phyloP scores from a whole-genome alignment of 2,113 vertebrate genomes.

The Salvelinus sp. region DNA sequence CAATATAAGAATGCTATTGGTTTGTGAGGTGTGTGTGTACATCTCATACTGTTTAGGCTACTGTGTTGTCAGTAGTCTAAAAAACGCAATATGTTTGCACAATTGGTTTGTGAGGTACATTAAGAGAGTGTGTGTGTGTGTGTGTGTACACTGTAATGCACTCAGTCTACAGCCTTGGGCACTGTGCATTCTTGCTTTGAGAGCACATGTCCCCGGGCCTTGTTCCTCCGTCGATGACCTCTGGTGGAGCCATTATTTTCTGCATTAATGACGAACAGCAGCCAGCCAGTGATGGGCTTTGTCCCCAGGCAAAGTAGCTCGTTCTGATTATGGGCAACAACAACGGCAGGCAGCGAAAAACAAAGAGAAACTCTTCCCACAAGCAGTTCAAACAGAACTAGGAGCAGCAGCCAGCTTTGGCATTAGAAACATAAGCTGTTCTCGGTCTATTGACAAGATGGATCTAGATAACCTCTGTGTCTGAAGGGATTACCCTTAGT shows the following conservation, averaged over 20 bases:
- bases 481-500: conserved; percentile 54
- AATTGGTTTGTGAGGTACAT: conserved; percentile 38
- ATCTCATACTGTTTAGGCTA: neutral
- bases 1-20: too few relatives aligned
- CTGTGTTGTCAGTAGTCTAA: conserved; percentile 46
- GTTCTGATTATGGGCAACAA: conserved; percentile 70
- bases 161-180: conserved; percentile 63
- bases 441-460: conserved; percentile 59
- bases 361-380: conserved; percentile 62
- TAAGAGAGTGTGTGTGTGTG: conserved; percentile 25
- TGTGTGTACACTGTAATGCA: conserved; percentile 49
- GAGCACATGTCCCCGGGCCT: conserved; percentile 65
- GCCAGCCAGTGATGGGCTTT: conserved; percentile 73
- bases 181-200: conserved; percentile 67
- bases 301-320: conserved; percentile 59
- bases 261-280: conserved; percentile 77
- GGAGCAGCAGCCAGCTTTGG: conserved; percentile 28
- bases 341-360: conserved; percentile 47
- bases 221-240: conserved; percentile 70
- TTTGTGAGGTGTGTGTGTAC: neutral
- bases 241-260: conserved; percentile 77
- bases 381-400: conserved; percentile 64
- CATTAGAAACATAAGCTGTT: conserved; percentile 58
- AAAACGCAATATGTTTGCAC: conserved; percentile 35
- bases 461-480: conserved; percentile 65